A percentile compares a stretch with the other conserved stretches of the same genome.
Conservation (phyloP, 1,140 invertebrate genomes). For the Drosophila lacertosa region DNA sequence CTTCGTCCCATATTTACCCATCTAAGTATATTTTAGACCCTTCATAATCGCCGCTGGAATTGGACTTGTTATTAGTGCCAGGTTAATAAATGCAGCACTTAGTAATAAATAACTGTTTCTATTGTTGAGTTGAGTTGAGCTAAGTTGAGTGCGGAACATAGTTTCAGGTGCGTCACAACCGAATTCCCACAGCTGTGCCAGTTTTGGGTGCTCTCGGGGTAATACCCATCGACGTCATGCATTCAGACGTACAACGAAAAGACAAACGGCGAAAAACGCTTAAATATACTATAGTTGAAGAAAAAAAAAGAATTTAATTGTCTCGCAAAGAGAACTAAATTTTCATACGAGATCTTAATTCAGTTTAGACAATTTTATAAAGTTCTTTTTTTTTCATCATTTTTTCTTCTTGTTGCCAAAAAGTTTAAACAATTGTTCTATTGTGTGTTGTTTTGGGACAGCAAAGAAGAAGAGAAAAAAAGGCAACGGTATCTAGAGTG, state of each 20-base stretch:
- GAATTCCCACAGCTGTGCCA: conserved; percentile 55
- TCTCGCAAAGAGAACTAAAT: conserved; percentile 33
- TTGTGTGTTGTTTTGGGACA: conserved; percentile 72
- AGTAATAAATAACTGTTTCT: not conserved
- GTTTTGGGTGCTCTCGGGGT: conserved; percentile 38
- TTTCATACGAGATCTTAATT: conserved; percentile 40
- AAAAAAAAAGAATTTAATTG: conserved; percentile 21
- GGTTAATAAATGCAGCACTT: conserved; percentile 2
- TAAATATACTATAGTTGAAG: not conserved
- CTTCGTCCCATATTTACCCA: not conserved
- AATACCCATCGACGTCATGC: conserved; percentile 65
- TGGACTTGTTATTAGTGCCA: too few relatives aligned
- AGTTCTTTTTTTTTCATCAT: conserved; percentile 4
- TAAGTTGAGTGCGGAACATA: conserved; percentile 17
- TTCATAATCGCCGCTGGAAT: too few relatives aligned
- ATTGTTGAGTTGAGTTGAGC: not conserved
- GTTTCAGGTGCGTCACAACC: conserved; percentile 54
- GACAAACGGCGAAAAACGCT: conserved; percentile 1
- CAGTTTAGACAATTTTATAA: conserved; percentile 5
- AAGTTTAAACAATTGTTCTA: conserved; percentile 83
- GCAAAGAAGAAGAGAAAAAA: conserved; percentile 51
- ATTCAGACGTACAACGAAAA: not conserved
- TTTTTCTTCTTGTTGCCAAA: conserved; percentile 56
- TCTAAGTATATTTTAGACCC: not conserved
- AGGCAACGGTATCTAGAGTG: conserved; percentile 73